Base-by-base conservation (phyloP, 2,888 invertebrate species). In the Altica lythri region DNA sequence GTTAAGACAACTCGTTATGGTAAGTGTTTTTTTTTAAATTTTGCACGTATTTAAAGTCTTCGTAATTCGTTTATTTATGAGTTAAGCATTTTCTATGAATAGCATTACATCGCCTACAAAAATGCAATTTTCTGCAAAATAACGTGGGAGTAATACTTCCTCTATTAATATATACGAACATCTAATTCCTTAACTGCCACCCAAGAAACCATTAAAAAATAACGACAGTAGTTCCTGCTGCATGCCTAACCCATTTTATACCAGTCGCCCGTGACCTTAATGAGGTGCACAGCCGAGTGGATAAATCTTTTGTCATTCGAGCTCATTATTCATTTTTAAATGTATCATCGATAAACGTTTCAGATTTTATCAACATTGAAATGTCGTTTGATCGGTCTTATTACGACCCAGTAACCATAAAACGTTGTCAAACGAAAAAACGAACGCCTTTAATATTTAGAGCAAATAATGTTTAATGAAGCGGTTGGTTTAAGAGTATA, bases 221-320 rank as follows among this genome's bases (percentile, higher is more conserved):
- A 18, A 14, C 34, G 34, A 45, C 45, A 45, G 45, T 45, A 45
- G 45, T 45, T 45, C 34, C 34, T 45, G n/a, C n/a, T n/a, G 45
- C 22, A 45, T 45, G 45, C 45, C 45, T 45, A 45, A 45, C 45
- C 45, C 45, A 34, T 45, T 45, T 45, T n/a, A n/a, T n/a, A 34
- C 22, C 22, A 4, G 34, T 19, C 45, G 34, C 22, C 34, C 45
- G 13, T 45, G 45, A 34, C 45, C 45, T 45, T 45, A 45, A 45
- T 45, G 34, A 45, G 22, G 13, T 19, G 27, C 12, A 27, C 22
- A 6, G 14, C 34, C 22, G n/a, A 34, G 8, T 34, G 34, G 34
- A 34, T 4, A 34, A 16, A 34, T 22, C 34, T 45, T 34, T 45
- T 45, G 45, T 45, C 45, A 16, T 45, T 42, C 13, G 18, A 14